phyloP scores from a whole-genome alignment of 1,140 invertebrate genomes.

The Temnothorax longispinosus region DNA sequence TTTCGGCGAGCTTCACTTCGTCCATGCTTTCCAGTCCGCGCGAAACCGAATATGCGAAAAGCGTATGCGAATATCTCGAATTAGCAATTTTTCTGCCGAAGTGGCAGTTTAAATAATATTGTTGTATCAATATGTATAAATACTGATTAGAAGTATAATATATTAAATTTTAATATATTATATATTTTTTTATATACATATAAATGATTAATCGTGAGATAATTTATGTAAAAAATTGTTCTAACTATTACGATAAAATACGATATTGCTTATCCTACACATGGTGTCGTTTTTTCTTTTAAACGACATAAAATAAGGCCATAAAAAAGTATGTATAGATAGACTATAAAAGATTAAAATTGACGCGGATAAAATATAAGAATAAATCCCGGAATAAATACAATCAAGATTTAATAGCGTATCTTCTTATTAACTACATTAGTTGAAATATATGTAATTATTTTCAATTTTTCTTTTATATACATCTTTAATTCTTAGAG shows the following conservation, averaged over 20 bases:
- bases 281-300: neutral
- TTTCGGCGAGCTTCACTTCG: constrained; percentile 71
- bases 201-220: neutral
- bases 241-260: neutral
- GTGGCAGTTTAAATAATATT: neutral
- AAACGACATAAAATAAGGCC: neutral
- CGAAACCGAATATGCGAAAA: constrained; percentile 9
- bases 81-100: constrained; percentile 20
- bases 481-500: neutral
- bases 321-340: neutral
- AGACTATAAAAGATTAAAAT: neutral
- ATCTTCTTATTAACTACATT: neutral
- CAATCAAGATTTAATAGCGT: neutral
- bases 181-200: neutral
- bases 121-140: neutral
- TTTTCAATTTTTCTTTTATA: neutral
- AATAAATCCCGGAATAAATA: neutral
- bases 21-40: constrained; percentile 49
- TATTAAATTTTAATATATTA: neutral
- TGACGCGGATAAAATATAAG: neutral
- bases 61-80: constrained; percentile 39
- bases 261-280: neutral
- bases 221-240: neutral
- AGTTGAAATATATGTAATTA: neutral
- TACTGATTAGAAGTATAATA: neutral